Evolutionary conservation across 2,113 vertebrate species (phyloP).

Genomic region (Colistium nudipinnis): DNA sequence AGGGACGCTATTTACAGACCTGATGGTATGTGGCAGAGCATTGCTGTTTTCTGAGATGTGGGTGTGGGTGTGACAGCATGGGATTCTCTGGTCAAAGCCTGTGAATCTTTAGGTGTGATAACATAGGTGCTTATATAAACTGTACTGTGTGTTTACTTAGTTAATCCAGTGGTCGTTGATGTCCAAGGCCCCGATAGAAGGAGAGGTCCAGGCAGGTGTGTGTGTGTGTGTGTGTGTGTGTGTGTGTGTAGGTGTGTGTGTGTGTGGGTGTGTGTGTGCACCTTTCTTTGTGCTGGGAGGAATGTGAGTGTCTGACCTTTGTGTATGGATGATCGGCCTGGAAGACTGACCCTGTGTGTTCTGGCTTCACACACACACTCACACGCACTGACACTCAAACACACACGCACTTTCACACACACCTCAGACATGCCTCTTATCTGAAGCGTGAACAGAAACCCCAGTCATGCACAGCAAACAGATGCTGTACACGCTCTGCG

Average conservation of each 20-base stretch:
- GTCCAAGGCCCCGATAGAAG: constrained; percentile 24
- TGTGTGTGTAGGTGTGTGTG: not conserved
- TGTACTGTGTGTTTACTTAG: constrained; percentile 58
- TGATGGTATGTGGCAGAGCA: constrained; percentile 41
- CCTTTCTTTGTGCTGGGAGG: constrained; percentile 43
- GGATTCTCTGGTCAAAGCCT: constrained; percentile 31
- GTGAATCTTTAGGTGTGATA: constrained; percentile 56
- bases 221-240: not conserved
- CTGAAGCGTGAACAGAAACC: constrained; percentile 18
- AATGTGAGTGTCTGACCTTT: constrained; percentile 66
- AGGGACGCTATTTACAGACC: constrained; percentile 58
- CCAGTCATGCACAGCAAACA: constrained; percentile 7
- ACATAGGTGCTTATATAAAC: constrained; percentile 56
- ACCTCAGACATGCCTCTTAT: constrained; percentile 11
- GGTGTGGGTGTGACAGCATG: not conserved
- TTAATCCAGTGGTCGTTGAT: constrained; percentile 30
- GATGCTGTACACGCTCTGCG: constrained; percentile 23
- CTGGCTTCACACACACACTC: constrained; percentile 31
- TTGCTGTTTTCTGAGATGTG: constrained; percentile 22
- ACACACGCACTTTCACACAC: constrained; percentile 8
- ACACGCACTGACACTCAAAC: constrained; percentile 32
- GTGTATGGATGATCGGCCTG: constrained; percentile 58
- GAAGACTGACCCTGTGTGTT: constrained; percentile 46
- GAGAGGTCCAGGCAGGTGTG: constrained; percentile 23
- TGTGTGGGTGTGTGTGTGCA: not conserved